Percentiles rank a stretch among this genome's conserved stretches.
Conservation (phyloP, 2,113 vertebrate species). For the Pyrgilauda ruficollis region DNA sequence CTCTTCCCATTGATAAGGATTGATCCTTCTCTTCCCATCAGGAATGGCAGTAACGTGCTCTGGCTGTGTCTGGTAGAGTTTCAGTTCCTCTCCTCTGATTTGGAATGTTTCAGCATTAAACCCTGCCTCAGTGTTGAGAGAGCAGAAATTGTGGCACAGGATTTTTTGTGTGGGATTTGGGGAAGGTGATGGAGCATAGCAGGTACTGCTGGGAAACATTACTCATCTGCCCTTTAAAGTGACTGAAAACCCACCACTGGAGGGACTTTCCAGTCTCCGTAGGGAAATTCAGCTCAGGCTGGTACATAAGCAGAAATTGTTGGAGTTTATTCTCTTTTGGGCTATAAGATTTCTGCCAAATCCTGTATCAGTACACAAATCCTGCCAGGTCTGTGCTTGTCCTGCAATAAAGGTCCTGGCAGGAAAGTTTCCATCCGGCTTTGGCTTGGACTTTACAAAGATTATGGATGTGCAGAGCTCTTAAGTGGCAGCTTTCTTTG, state of each 20-base stretch:
- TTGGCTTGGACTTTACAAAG: background rate
- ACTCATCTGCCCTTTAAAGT: background rate
- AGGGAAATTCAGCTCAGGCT: background rate
- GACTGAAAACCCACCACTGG: background rate
- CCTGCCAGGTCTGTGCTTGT: conserved; percentile 50
- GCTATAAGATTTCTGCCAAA: background rate
- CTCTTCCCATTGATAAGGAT: background rate
- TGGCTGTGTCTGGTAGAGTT: background rate
- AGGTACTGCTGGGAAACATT: background rate
- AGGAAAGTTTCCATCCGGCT: background rate
- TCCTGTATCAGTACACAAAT: background rate
- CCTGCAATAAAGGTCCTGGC: background rate
- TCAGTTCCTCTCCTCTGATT: background rate
- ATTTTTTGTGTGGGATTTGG: background rate
- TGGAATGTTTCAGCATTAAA: background rate
- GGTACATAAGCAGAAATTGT: background rate
- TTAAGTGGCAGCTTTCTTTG: background rate
- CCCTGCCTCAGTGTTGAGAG: background rate
- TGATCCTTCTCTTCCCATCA: background rate
- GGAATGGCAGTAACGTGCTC: accelerated
- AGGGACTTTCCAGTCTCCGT: background rate
- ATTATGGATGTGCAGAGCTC: background rate
- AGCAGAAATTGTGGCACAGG: background rate
- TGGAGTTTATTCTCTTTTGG: background rate
- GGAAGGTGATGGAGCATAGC: background rate